Evolutionary conservation across 1,140 invertebrate genomes (phyloP), one percentile per base, ranked within the genome.

Genomic region (Drosophila malerkotliana): DNA sequence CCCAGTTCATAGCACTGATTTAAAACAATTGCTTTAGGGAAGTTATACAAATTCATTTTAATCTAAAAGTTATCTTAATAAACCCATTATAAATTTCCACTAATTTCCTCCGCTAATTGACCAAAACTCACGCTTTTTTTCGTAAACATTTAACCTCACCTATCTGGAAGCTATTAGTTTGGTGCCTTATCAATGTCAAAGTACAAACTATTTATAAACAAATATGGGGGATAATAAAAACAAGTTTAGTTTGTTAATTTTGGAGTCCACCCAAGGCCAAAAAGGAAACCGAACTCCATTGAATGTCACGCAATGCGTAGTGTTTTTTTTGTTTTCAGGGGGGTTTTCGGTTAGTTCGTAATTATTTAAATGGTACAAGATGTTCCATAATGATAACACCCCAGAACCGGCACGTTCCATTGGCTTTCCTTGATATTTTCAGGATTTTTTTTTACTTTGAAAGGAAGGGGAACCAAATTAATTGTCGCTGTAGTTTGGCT

Each of bases 361-460:
- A 85, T 85, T 85, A 85, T 87, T 85, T 85, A 87, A 85, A 87
- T 85, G 69, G 82, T 73, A 82, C 59, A 58, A 81, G 82, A 85
- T 85, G 58, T 52, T 80, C 74, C 74, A 78, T 82, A 72, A 72
- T 58, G 82, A 85, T 87, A 88, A 62, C 48, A 41, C 53, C 32
- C 44, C 44, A 28, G 61, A 48, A 21, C 52, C 64, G 61, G 78
- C 83, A 87, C 82, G 82, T 87, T 88, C 71, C 71, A 77, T 74
- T 48, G 55, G 61, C 6, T 18, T 53, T 79, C 45, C 41, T 62
- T 41, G 52, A 10, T 30, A 15, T 55, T 48, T 37, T 45, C 6
- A 3, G 5, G 26, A 28, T 28, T 44, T 57, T 18, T 9, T 28
- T 28, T 28, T 15, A 9, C 10, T 39, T 53, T 21, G 8, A 8